Percentiles rank a stretch among this genome's conserved stretches.
Conservation (phyloP, 2,888 invertebrate species). For the Thalpophila matura region DNA sequence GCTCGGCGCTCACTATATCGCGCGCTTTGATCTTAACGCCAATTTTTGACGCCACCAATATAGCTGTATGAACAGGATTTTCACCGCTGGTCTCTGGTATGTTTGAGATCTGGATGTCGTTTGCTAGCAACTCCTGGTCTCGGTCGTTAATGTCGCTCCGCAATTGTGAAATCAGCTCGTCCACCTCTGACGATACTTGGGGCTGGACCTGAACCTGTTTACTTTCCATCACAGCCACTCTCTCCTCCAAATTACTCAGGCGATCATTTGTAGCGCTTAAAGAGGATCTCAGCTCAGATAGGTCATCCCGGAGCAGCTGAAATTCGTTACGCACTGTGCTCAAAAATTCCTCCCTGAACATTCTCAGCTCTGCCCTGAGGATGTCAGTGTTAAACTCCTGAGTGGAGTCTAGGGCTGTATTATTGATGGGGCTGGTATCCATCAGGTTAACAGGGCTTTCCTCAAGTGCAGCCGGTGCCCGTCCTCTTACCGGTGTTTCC, state of each 20-base stretch:
- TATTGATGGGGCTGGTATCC: not conserved
- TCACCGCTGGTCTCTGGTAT: too few species aligned
- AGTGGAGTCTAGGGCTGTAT: not conserved
- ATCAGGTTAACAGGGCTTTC: not conserved
- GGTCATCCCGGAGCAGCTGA: not conserved
- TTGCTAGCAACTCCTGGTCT: too few species aligned
- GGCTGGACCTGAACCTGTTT: not conserved
- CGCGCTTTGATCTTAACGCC: too few species aligned
- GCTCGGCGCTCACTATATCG: too few species aligned
- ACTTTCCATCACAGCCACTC: too few species aligned
- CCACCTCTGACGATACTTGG: too few species aligned
- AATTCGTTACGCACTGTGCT: not conserved
- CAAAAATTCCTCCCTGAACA: not conserved
- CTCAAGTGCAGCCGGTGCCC: not conserved
- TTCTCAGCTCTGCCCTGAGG: not conserved
- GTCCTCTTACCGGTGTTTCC: too few species aligned
- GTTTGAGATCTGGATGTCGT: too few species aligned
- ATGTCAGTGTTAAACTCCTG: not conserved
- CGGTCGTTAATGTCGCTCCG: not conserved
- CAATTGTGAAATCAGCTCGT: not conserved
- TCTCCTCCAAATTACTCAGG: constrained; percentile 4
- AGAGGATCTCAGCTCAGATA: not conserved
- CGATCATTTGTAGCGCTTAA: not conserved
- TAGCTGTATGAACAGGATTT: too few species aligned
- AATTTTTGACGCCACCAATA: too few species aligned